These are phyloP conservation scores for Tautogolabrus adspersus DNA, from an alignment of 2,113 vertebrate genomes.

Conservation along the genomic window DNA sequence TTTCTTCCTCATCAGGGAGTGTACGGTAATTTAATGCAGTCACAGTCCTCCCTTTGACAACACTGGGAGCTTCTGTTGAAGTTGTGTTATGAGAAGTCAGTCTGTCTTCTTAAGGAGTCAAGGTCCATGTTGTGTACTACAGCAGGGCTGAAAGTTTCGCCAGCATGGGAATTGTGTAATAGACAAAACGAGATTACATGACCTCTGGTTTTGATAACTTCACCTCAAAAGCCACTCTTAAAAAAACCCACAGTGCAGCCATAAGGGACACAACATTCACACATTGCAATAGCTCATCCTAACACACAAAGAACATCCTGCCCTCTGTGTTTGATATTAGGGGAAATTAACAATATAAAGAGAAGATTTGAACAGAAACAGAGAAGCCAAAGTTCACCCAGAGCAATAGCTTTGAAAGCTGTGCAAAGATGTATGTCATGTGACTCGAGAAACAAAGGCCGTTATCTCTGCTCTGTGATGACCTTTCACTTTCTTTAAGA, in stretches of 20 bases:
- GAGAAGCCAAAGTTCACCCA: neutral
- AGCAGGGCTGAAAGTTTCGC: slow-evolving; percentile 29
- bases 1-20: slow-evolving; percentile 2
- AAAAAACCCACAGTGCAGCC: neutral
- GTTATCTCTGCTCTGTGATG: too few relatives aligned
- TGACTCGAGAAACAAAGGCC: neutral
- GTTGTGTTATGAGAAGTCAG: neutral
- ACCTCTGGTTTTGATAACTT: slow-evolving; percentile 36
- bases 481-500: too few relatives aligned
- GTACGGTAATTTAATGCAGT: neutral
- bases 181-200: slow-evolving; percentile 12
- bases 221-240: slow-evolving; percentile 7
- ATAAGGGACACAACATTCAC: neutral
- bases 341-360: neutral
- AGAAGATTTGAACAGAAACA: neutral
- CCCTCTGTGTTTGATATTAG: neutral
- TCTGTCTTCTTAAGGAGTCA: slow-evolving; percentile 40
- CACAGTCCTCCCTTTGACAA: neutral
- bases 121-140: slow-evolving; percentile 38
- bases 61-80: neutral
- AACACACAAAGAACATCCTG: neutral
- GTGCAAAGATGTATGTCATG: neutral
- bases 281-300: neutral
- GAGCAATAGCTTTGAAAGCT: neutral
- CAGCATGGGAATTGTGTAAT: slow-evolving; percentile 52